A percentile compares a stretch with the other conserved stretches of the same genome.
Evolutionary conservation across 2,888 invertebrate species (phyloP).

Genomic region (Chorisops tibialis): DNA sequence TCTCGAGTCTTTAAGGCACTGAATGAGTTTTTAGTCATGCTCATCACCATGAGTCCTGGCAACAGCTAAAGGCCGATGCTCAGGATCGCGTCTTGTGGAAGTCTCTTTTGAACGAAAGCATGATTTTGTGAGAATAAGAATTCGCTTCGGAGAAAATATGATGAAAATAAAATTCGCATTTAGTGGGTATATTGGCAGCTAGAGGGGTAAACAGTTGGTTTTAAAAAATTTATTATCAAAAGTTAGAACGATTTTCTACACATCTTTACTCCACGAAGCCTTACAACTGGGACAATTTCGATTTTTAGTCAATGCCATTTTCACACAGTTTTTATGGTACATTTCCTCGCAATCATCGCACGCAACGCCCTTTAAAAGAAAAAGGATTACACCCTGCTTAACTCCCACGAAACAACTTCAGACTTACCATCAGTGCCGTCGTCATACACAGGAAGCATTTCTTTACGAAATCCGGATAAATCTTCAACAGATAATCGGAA

Average conservation of each 20-base stretch:
- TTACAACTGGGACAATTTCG: constrained; percentile 40
- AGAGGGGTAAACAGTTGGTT: no score
- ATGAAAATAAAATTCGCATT: no score
- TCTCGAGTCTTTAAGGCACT: no score
- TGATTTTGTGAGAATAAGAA: no score
- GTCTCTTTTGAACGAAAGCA: no score
- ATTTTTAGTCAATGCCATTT: constrained; percentile 38
- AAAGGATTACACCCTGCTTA: constrained; percentile 2
- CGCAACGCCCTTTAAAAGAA: constrained; percentile 37
- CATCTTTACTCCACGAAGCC: constrained; percentile 36
- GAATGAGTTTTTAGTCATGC: no score
- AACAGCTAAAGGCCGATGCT: no score
- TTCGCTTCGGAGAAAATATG: no score
- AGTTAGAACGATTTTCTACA: background rate
- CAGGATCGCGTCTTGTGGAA: no score
- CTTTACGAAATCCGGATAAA: constrained; percentile 38
- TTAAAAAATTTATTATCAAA: no score
- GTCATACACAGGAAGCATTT: constrained; percentile 39
- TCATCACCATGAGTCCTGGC: no score
- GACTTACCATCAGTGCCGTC: constrained; percentile 40
- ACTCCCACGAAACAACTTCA: background rate
- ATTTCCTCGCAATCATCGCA: constrained; percentile 37
- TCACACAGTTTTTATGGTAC: constrained; percentile 41
- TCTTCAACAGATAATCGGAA: constrained; percentile 36
- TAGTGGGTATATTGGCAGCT: no score